These are phyloP conservation scores for Rhodophaea formosa DNA, from an alignment of 2,888 invertebrate species.

Conservation along the genomic window DNA sequence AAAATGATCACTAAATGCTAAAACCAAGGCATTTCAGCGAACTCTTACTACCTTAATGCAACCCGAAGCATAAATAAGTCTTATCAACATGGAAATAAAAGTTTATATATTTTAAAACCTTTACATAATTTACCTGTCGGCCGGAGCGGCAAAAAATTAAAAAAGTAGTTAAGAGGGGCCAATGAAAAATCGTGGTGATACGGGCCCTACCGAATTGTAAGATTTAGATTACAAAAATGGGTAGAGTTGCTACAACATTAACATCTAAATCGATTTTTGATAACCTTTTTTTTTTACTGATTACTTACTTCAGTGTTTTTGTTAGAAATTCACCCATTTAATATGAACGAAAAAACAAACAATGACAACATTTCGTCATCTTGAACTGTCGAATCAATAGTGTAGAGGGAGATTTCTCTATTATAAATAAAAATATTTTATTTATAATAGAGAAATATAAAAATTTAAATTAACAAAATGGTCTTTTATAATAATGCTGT, in stretches of 20 bases:
- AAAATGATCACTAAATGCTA: too few species aligned
- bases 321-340: too few species aligned
- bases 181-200: slow-evolving; percentile 68
- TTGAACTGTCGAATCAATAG: too few species aligned
- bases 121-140: slow-evolving; percentile 16
- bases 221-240: slow-evolving; percentile 37
- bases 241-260: slow-evolving; percentile 23
- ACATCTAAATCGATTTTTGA: background rate
- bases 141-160: slow-evolving; percentile 25
- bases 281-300: background rate
- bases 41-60: background rate
- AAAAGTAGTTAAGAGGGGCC: slow-evolving; percentile 60
- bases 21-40: too few species aligned
- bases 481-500: too few species aligned
- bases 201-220: slow-evolving; percentile 71
- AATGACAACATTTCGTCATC: too few species aligned
- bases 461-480: too few species aligned
- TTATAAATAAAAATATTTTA: too few species aligned
- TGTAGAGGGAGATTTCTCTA: too few species aligned
- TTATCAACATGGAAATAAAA: slow-evolving; percentile 14
- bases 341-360: too few species aligned
- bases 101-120: slow-evolving; percentile 10
- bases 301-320: too few species aligned
- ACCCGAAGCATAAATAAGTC: slow-evolving; percentile 9
- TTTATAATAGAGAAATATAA: too few species aligned